Evolutionary conservation across 2,113 vertebrate species (phyloP).

Genomic region (Grallaria varia): DNA sequence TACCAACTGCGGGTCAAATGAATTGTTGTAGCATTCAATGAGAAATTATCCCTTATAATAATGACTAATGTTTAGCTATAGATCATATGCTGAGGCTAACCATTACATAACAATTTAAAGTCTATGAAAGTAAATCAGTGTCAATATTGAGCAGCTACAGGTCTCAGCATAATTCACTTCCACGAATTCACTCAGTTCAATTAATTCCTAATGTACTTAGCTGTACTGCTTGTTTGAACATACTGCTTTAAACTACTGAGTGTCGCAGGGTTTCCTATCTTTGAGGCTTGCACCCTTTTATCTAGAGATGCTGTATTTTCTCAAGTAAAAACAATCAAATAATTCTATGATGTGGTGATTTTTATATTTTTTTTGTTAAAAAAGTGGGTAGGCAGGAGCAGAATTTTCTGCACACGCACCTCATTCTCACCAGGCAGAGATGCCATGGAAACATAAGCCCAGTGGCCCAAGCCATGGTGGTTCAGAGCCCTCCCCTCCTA

Average conservation of each 20-base stretch:
- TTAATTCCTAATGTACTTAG: background rate
- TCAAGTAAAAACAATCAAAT: background rate
- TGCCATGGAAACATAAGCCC: fast-evolving
- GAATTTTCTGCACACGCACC: background rate
- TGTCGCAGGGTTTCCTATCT: background rate
- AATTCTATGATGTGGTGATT: background rate
- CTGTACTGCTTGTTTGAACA: background rate
- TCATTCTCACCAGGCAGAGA: background rate
- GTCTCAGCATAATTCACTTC: background rate
- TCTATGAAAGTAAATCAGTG: background rate
- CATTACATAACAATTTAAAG: background rate
- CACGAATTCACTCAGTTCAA: background rate
- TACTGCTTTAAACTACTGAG: background rate
- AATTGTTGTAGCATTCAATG: background rate
- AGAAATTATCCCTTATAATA: background rate
- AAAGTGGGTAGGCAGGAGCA: background rate
- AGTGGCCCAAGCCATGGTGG: background rate
- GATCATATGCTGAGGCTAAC: background rate
- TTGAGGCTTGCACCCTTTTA: background rate
- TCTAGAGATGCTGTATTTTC: background rate
- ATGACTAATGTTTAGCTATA: background rate
- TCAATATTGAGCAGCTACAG: background rate
- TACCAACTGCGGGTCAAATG: background rate
- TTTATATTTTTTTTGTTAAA: background rate
- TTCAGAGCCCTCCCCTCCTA: background rate